phyloP scores from a whole-genome alignment of 2,113 vertebrate genomes.

The Triplophysa siluroides region DNA sequence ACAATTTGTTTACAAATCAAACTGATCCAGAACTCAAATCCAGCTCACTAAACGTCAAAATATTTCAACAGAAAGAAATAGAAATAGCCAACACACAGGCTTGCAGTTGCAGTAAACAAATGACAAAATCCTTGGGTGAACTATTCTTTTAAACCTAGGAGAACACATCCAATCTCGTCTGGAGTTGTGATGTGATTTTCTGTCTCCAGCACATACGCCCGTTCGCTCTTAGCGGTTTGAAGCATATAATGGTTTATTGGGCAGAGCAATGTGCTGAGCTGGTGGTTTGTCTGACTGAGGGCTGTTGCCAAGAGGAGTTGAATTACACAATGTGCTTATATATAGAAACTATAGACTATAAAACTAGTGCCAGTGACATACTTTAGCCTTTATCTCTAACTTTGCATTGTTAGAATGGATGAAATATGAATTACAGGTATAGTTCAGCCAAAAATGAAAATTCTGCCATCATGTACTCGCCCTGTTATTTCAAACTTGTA shows the following conservation, averaged over 20 bases:
- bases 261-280: constrained; percentile 58
- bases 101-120: no score
- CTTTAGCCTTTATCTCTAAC: constrained; percentile 2
- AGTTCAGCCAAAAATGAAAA: no score
- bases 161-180: not conserved
- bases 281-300: constrained; percentile 48
- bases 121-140: not conserved
- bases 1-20: constrained; percentile 16
- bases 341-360: constrained; percentile 39
- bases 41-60: not conserved
- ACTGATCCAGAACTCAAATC: not conserved
- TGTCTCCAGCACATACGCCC: constrained; percentile 19
- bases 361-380: not conserved
- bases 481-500: no score
- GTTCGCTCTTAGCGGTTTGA: constrained; percentile 49
- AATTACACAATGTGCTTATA: constrained; percentile 47
- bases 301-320: constrained; percentile 47
- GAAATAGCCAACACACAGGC: no score
- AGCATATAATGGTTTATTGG: constrained; percentile 45
- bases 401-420: not conserved
- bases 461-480: no score
- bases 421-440: no score
- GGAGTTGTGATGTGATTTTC: constrained; percentile 9
- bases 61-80: no score
- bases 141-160: constrained; percentile 10